A percentile compares a stretch with the other conserved stretches of the same genome.
These are phyloP conservation scores for Lepidurus packardi DNA, from an alignment of 1,140 invertebrate genomes.

Conservation along the genomic window DNA sequence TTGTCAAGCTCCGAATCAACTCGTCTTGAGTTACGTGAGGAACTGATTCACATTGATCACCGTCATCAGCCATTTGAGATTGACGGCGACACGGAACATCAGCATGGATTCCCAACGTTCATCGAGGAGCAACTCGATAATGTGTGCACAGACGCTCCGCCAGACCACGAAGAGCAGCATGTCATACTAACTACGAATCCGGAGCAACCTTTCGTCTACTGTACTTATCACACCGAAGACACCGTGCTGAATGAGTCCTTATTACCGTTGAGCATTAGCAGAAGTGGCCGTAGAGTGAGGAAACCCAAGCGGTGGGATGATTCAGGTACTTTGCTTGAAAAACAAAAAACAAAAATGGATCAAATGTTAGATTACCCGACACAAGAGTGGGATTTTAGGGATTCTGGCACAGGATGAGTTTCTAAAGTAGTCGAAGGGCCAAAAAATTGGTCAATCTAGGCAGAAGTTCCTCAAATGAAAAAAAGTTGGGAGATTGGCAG, in stretches of 20 bases:
- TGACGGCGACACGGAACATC: not conserved
- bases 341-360: not conserved
- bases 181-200: not conserved
- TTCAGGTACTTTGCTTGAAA: not conserved
- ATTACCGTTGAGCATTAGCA: not conserved
- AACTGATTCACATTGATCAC: not conserved
- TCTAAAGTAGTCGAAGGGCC: not conserved
- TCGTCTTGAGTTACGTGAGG: not conserved
- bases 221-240: not conserved
- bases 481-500: conserved; percentile 2
- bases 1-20: not conserved
- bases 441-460: conserved; percentile 9
- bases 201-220: not conserved
- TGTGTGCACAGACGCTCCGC: not conserved
- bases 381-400: too few species aligned
- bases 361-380: too few species aligned
- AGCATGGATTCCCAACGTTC: not conserved
- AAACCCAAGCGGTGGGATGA: not conserved
- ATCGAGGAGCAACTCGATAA: not conserved
- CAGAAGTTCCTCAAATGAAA: not conserved
- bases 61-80: not conserved
- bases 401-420: too few species aligned
- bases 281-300: not conserved
- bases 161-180: not conserved
- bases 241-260: conserved; percentile 13